Base-by-base conservation (phyloP, 2,797 vertebrate genomes). In the Channallabes apus region DNA sequence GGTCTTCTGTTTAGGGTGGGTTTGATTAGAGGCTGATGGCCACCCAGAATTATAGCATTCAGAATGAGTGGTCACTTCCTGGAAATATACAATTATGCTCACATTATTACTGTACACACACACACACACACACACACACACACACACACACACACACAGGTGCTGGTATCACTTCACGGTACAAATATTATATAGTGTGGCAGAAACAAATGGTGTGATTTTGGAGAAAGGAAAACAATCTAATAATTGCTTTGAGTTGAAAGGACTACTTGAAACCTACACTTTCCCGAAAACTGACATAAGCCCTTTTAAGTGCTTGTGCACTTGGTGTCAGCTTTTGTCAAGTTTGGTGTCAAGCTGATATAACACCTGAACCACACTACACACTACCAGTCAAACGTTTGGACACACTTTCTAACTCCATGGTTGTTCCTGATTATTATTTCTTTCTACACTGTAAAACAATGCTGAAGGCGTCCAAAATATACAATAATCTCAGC, bases 11-110 rank as follows among this genome's bases (percentile, higher is more conserved):
- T 18, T 29, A 64, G 86, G 82, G 46, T 6, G 15, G 54, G 51
- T 29, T 84, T 91, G 91, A 91, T 61, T 91, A 92, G 92, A 90
- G 87, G 86, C 58, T 65, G 61, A 14, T 76, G 64, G 75, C 86
- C 27, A 85, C 84, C 88, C 81, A 41, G 83, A 89, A 29, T 56
- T 75, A 29, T 14, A 54, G 72, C 22, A 6, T 20, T 24, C 11
- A 18, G n/a, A 76, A 76, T 32, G 73, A 56, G 27, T 58, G 51
- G 73, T 22, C 51, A 58, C 41, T 29, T 75, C 46, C 20, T 75
- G 22, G 18, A 22, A 68, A 46, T 46, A 46, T 46, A 46, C 46
- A 46, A 46, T 46, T 46, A 46, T 46, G 46, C 46, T 46, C 9
- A 11, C 46, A 46, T 46, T 46, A 46, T 46, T 46, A 46, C 46